These are phyloP conservation scores for Cyrtonyx montezumae DNA, from an alignment of 2,113 vertebrate species.

Conservation along the genomic window DNA sequence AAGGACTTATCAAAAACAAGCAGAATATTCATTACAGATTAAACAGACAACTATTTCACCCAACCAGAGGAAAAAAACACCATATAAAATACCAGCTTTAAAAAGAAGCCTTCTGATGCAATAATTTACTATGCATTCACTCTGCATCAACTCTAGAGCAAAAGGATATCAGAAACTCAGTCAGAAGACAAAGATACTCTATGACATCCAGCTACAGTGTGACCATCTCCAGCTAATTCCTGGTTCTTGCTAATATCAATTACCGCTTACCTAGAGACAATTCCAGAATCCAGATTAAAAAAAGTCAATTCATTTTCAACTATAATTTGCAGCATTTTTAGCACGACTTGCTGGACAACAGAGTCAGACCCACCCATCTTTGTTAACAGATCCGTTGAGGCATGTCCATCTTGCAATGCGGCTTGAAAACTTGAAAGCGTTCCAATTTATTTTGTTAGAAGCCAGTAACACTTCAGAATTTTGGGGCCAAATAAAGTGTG, in stretches of 20 bases:
- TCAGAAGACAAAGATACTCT: neutral
- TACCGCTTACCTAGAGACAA: neutral
- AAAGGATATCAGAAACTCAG: neutral
- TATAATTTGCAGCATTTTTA: neutral
- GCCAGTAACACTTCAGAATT: neutral
- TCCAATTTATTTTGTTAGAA: neutral
- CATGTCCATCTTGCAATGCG: neutral
- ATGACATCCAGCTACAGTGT: no score
- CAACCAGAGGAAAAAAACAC: accelerated
- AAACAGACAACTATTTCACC: neutral
- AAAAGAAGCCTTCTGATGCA: neutral
- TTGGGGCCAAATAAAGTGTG: neutral
- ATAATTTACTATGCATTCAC: neutral
- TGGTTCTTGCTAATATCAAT: neutral
- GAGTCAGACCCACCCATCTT: neutral
- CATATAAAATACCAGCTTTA: neutral
- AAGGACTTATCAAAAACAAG: neutral
- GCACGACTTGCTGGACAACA: neutral
- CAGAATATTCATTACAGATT: neutral
- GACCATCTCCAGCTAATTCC: neutral
- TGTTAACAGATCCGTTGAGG: neutral
- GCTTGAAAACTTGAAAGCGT: neutral
- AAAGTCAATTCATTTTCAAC: neutral
- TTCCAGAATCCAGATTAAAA: neutral
- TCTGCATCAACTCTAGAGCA: neutral